Evolutionary conservation across 92 coral and sea anemone genomes (phyloP).

Genomic region (Pocillopora grandis): DNA sequence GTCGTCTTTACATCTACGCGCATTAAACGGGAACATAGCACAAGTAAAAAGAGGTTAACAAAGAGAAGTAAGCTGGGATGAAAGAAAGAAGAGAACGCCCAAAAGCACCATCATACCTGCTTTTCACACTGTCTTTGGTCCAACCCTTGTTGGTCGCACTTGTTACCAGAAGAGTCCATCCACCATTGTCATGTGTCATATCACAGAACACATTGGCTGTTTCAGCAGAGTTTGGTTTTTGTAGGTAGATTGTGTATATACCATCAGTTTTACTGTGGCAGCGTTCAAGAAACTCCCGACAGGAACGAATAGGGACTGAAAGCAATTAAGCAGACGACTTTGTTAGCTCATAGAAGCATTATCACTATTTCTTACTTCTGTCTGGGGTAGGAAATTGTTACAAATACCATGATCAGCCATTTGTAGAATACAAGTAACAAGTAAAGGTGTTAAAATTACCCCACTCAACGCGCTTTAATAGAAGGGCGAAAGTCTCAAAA

Average conservation of each 20-base stretch:
- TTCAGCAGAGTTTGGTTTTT: conserved; percentile 72
- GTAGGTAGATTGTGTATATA: conserved; percentile 75
- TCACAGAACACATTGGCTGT: conserved; percentile 86
- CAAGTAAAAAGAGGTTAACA: no score
- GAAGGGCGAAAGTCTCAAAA: no score
- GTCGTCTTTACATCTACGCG: no score
- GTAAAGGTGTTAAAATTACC: no score
- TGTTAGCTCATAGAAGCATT: no score
- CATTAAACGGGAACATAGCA: no score
- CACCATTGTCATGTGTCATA: conserved; percentile 89
- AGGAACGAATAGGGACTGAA: conserved; percentile 92
- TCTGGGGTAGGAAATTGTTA: no score
- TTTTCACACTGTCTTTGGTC: conserved; percentile 68
- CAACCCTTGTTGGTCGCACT: conserved; percentile 81
- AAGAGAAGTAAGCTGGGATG: background rate
- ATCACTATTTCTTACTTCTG: background rate
- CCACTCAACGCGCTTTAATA: no score
- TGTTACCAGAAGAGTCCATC: conserved; percentile 91
- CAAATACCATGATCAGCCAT: no score
- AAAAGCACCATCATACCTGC: conserved; percentile 41
- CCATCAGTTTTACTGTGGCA: conserved; percentile 91
- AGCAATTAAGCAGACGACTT: background rate
- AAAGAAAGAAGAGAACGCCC: no score
- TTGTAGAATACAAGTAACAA: no score
- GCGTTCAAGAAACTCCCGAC: conserved; percentile 91